phyloP scores from a whole-genome alignment of 2,113 vertebrate species.

The Brienomyrus longianalis region DNA sequence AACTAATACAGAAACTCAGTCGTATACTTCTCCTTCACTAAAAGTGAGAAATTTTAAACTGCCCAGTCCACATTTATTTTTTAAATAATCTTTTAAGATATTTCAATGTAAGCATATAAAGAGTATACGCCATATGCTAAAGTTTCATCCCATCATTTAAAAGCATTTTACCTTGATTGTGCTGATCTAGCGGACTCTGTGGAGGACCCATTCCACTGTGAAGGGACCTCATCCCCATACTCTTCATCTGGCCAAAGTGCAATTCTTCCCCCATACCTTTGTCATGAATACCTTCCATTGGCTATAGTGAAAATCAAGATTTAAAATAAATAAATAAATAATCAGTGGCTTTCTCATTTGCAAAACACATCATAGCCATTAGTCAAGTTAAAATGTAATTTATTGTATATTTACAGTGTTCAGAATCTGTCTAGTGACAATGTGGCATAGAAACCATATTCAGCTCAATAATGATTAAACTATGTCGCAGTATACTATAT shows the following conservation, averaged over 20 bases:
- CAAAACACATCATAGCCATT: not conserved
- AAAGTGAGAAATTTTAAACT: not conserved
- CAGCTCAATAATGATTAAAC: too few species aligned
- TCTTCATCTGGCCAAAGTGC: constrained; percentile 88
- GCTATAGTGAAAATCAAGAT: constrained; percentile 53
- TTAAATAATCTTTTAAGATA: not conserved
- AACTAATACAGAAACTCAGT: not conserved
- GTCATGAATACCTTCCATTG: constrained; percentile 85
- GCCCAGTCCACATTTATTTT: not conserved
- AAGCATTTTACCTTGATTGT: constrained; percentile 80
- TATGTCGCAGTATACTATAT: too few species aligned
- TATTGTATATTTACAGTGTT: too few species aligned
- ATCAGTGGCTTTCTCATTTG: not conserved
- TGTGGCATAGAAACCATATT: too few species aligned
- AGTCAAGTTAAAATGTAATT: not conserved
- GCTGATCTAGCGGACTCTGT: constrained; percentile 96
- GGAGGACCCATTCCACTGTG: constrained; percentile 94
- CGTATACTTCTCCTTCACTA: not conserved
- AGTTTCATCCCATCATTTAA: not conserved
- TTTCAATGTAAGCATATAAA: not conserved
- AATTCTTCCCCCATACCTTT: constrained; percentile 84
- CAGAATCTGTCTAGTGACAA: too few species aligned
- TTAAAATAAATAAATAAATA: not conserved
- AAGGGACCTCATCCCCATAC: constrained; percentile 77
- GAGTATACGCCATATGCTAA: not conserved